Conservation (phyloP, 2,113 vertebrate genomes). For the Bothrops jararaca region DNA sequence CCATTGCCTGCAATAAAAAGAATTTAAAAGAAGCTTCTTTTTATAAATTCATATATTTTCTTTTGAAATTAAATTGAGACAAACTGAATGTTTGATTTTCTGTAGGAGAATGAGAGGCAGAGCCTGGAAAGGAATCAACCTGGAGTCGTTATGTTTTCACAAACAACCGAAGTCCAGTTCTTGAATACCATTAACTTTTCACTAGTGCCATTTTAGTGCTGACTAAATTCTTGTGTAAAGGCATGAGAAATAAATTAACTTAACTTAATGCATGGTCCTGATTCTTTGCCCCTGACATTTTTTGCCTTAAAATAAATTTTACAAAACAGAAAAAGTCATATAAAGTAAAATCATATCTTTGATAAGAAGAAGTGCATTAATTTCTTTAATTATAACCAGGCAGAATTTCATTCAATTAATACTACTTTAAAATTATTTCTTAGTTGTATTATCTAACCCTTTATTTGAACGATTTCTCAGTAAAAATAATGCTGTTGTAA, state of each 20-base stretch:
- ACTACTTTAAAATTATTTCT: constrained; percentile 38
- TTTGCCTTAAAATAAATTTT: constrained; percentile 30
- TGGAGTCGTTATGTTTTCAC: neutral
- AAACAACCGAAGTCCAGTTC: neutral
- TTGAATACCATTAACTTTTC: neutral
- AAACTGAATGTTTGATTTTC: neutral
- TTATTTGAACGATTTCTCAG: constrained; percentile 44
- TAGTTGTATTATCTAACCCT: constrained; percentile 51
- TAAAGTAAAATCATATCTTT: constrained; percentile 31
- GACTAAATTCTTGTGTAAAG: neutral
- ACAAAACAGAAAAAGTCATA: constrained; percentile 16
- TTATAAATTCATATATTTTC: neutral
- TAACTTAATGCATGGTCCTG: neutral
- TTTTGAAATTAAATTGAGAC: neutral
- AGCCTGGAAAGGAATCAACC: neutral
- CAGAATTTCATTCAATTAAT: constrained; percentile 48
- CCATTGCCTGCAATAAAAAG: neutral
- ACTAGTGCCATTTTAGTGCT: neutral
- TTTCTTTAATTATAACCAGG: constrained; percentile 47
- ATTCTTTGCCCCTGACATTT: neutral
- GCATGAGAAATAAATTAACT: neutral
- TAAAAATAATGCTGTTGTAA: constrained; percentile 32
- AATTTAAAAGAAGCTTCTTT: neutral
- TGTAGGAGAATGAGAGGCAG: neutral
- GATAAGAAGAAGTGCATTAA: neutral